Conservation (phyloP, 2,888 invertebrate genomes). For the Endomychus coccineus region DNA sequence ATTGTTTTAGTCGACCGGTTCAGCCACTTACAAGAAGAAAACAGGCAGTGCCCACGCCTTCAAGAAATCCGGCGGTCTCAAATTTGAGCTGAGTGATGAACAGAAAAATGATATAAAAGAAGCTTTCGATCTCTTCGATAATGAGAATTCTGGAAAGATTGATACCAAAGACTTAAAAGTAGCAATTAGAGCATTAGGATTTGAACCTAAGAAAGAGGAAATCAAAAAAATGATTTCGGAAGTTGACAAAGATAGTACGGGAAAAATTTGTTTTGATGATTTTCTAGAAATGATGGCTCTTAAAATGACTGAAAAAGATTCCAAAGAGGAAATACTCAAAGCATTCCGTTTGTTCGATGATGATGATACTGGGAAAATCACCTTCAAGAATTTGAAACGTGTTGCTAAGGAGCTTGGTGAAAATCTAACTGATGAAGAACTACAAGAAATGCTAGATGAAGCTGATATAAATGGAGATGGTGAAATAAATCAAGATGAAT, state of each 20-base stretch:
- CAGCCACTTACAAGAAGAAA: slow-evolving; percentile 12
- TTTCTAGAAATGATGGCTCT: slow-evolving; percentile 76
- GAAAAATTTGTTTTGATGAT: slow-evolving; percentile 74
- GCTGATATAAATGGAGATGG: slow-evolving; percentile 89
- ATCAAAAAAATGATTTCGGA: slow-evolving; percentile 84
- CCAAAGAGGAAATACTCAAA: slow-evolving; percentile 85
- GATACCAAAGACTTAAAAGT: slow-evolving; percentile 85
- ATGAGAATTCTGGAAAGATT: slow-evolving; percentile 75
- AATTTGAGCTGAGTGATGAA: slow-evolving; percentile 74
- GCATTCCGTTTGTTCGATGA: slow-evolving; percentile 92
- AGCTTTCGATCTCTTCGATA: slow-evolving; percentile 87
- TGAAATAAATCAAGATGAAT: slow-evolving; percentile 82
- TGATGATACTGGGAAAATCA: slow-evolving; percentile 88
- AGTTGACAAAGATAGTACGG: slow-evolving; percentile 75
- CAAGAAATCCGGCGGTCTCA: slow-evolving; percentile 44
- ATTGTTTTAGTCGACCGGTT: slow-evolving; percentile 8
- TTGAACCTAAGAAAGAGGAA: slow-evolving; percentile 92
- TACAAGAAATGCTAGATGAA: slow-evolving; percentile 91
- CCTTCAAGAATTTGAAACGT: slow-evolving; percentile 81
- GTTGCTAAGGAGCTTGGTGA: slow-evolving; percentile 92
- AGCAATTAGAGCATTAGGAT: slow-evolving; percentile 85
- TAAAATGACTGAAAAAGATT: slow-evolving; percentile 88
- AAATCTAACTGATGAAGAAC: slow-evolving; percentile 84
- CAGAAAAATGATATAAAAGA: slow-evolving; percentile 84
- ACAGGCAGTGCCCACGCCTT: slow-evolving; percentile 2